A percentile compares a stretch with the other conserved stretches of the same genome.
These are phyloP conservation scores for Urocitellus parryii DNA, from an alignment of 2,113 vertebrate genomes.

Conservation along the genomic window DNA sequence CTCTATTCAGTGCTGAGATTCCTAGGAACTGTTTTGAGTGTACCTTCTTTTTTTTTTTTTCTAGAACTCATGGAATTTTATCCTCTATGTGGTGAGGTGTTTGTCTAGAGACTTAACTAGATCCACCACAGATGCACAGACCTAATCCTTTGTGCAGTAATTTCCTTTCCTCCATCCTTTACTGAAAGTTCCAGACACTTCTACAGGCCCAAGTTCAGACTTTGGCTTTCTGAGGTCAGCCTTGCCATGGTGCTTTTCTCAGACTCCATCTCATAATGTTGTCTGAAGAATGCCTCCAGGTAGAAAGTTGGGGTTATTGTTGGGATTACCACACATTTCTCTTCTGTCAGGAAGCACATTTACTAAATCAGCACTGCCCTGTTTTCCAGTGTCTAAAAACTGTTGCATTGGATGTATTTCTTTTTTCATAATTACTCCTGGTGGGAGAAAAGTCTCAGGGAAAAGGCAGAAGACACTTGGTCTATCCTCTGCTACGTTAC, in stretches of 20 bases:
- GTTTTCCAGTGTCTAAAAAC: neutral
- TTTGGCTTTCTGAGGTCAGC: neutral
- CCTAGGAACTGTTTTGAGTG: neutral
- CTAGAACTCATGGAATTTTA: neutral
- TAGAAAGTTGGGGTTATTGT: neutral
- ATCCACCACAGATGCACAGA: neutral
- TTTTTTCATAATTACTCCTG: neutral
- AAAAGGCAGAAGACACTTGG: neutral
- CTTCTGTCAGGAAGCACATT: neutral
- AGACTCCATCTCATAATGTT: neutral
- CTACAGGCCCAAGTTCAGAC: neutral
- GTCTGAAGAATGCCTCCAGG: neutral
- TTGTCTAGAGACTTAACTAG: neutral
- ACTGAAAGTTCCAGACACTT: neutral
- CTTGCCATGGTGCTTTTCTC: neutral
- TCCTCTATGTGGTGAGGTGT: neutral
- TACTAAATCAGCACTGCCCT: neutral
- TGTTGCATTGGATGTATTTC: neutral
- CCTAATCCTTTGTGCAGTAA: neutral
- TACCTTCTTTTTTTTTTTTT: no score
- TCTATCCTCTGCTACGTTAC: neutral
- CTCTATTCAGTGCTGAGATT: neutral
- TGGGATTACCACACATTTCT: neutral
- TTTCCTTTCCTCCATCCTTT: neutral
- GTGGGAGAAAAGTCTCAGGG: neutral